Evolutionary conservation across 1,140 invertebrate genomes (phyloP).

Genomic region (Dreissena polymorpha): DNA sequence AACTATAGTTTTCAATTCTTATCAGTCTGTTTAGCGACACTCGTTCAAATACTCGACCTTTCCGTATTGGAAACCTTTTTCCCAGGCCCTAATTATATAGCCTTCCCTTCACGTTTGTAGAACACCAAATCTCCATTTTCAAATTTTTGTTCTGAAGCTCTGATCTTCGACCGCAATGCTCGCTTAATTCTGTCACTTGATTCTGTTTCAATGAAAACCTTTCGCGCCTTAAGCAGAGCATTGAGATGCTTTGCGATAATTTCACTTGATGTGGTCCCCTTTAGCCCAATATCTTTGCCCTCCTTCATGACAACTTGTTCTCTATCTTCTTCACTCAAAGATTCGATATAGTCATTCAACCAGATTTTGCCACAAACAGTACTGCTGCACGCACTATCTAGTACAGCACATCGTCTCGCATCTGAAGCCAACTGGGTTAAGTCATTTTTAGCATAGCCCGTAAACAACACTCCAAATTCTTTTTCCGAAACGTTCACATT

Average conservation of each 20-base stretch:
- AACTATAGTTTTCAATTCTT: slow-evolving; percentile 30
- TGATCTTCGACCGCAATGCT: slow-evolving; percentile 50
- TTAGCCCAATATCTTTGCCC: slow-evolving; percentile 42
- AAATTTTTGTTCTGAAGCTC: slow-evolving; percentile 48
- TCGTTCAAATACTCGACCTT: slow-evolving; percentile 61
- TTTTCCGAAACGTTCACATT: slow-evolving; percentile 52
- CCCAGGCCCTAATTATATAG: slow-evolving; percentile 52
- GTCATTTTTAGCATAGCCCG: slow-evolving; percentile 44
- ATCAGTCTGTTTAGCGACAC: slow-evolving; percentile 56
- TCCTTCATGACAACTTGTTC: slow-evolving; percentile 16
- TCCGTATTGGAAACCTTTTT: slow-evolving; percentile 60
- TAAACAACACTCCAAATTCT: slow-evolving; percentile 55
- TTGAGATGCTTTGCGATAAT: slow-evolving; percentile 48
- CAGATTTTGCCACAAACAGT: slow-evolving; percentile 31
- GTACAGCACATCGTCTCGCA: slow-evolving; percentile 17
- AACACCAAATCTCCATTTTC: slow-evolving; percentile 51
- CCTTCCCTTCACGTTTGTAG: slow-evolving; percentile 55
- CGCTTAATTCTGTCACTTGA: slow-evolving; percentile 46
- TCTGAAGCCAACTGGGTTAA: slow-evolving; percentile 27
- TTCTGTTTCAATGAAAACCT: slow-evolving; percentile 48
- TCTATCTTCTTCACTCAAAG: slow-evolving; percentile 18
- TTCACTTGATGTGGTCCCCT: slow-evolving; percentile 49
- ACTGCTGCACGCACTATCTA: slow-evolving; percentile 31
- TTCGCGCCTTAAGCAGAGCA: slow-evolving; percentile 41
- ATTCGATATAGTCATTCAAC: slow-evolving; percentile 24